phyloP scores from a whole-genome alignment of 2,888 invertebrate genomes.

The Heterodera filipjevi region DNA sequence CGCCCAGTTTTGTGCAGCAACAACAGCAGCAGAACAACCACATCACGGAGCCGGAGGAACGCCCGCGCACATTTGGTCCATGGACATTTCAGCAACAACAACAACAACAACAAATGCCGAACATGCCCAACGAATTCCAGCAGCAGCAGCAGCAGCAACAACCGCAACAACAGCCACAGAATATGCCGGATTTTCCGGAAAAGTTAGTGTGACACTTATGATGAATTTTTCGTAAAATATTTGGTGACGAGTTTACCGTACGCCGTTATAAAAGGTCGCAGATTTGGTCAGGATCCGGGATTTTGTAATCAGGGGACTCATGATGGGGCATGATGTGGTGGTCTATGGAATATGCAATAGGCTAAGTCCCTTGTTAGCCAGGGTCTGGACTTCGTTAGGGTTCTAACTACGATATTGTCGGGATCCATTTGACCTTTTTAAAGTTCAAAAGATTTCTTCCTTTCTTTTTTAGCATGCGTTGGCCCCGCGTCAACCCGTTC shows the following conservation, averaged over 20 bases:
- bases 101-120: slow-evolving; percentile 17
- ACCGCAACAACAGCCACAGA: slow-evolving; percentile 22
- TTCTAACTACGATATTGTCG: no score
- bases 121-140: slow-evolving; percentile 14
- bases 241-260: no score
- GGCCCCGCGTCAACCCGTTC: slow-evolving; percentile 33
- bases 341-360: no score
- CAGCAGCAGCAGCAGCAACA: slow-evolving; percentile 11
- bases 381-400: no score
- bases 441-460: neutral
- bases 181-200: slow-evolving; percentile 14
- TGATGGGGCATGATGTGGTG: no score
- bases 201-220: neutral
- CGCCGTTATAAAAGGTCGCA: no score
- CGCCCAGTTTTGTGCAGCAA: slow-evolving; percentile 38
- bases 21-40: slow-evolving; percentile 30
- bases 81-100: slow-evolving; percentile 29
- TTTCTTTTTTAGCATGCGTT: slow-evolving; percentile 14
- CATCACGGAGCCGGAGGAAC: slow-evolving; percentile 24
- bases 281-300: no score
- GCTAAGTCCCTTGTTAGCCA: no score
- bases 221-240: no score
- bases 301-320: no score
- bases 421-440: no score
- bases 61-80: slow-evolving; percentile 24